Evolutionary conservation across 2,888 invertebrate genomes (phyloP).

Genomic region (Pherbina coryleti): DNA sequence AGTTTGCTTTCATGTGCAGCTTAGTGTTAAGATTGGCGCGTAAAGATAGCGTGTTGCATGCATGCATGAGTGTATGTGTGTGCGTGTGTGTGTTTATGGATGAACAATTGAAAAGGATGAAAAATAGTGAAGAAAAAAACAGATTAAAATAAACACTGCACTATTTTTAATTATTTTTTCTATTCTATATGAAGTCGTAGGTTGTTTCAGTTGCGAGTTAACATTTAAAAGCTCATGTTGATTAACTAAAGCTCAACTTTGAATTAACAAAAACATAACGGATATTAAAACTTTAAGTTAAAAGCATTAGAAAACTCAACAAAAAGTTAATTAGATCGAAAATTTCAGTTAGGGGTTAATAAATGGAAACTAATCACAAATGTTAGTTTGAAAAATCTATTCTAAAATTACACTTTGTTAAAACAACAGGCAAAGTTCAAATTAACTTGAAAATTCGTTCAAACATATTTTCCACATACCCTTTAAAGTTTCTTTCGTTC

Average conservation of each 20-base stretch:
- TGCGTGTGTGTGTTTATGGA: background rate
- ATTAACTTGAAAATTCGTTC: background rate
- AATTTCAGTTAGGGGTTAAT: too few relatives aligned
- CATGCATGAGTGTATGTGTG: background rate
- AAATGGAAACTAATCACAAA: too few relatives aligned
- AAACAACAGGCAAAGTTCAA: too few relatives aligned
- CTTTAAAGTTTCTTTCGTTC: background rate
- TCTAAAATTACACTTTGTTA: too few relatives aligned
- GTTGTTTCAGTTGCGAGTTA: too few relatives aligned
- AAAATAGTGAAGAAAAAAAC: background rate
- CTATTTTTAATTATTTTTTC: slow-evolving; percentile 12
- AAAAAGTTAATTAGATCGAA: too few relatives aligned
- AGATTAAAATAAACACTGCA: background rate
- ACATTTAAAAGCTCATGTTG: too few relatives aligned
- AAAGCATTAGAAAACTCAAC: background rate
- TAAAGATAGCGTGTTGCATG: slow-evolving; percentile 16
- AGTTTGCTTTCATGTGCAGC: slow-evolving; percentile 37
- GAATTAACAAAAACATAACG: too few relatives aligned
- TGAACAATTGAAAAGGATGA: slow-evolving; percentile 4
- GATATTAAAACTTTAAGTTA: background rate
- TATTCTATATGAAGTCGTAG: background rate
- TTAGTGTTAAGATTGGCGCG: slow-evolving; percentile 36
- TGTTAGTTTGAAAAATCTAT: too few relatives aligned
- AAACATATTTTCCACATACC: background rate
- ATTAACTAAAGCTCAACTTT: too few relatives aligned